phyloP scores from a whole-genome alignment of 2,888 invertebrate species.

The Neoscelio sp. region DNA sequence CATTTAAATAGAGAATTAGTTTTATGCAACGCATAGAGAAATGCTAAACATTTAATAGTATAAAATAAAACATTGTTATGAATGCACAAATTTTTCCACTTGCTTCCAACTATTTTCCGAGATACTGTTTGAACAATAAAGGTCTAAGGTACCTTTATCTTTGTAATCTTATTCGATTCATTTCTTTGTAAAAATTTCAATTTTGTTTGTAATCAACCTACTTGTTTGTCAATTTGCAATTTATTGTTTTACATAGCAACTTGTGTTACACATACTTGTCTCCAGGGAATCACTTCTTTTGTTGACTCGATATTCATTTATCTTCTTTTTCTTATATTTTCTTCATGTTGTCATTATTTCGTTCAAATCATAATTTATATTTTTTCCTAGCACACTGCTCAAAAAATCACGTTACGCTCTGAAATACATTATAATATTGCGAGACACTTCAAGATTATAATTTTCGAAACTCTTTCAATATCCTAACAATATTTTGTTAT shows the following conservation, averaged over 20 bases:
- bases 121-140: too few relatives aligned
- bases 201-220: constrained; percentile 36
- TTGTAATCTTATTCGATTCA: constrained; percentile 34
- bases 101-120: not conserved
- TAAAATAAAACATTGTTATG: too few relatives aligned
- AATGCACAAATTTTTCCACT: constrained; percentile 42
- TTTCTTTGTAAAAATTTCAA: constrained; percentile 57
- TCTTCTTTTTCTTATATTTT: constrained; percentile 5
- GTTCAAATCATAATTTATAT: constrained; percentile 14
- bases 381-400: constrained; percentile 9
- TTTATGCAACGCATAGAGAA: too few relatives aligned
- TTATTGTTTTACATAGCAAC: constrained; percentile 33
- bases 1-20: too few relatives aligned
- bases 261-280: constrained; percentile 1
- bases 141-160: constrained; percentile 29
- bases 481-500: not conserved
- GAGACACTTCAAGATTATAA: not conserved
- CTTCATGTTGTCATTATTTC: constrained; percentile 21
- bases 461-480: constrained; percentile 16
- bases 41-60: too few relatives aligned
- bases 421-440: not conserved
- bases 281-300: constrained; percentile 10
- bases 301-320: constrained; percentile 23
- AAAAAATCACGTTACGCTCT: constrained; percentile 7
- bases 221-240: constrained; percentile 35